These are phyloP conservation scores for Aleiodes leptofemur DNA, from an alignment of 2,888 invertebrate genomes.

Conservation along the genomic window DNA sequence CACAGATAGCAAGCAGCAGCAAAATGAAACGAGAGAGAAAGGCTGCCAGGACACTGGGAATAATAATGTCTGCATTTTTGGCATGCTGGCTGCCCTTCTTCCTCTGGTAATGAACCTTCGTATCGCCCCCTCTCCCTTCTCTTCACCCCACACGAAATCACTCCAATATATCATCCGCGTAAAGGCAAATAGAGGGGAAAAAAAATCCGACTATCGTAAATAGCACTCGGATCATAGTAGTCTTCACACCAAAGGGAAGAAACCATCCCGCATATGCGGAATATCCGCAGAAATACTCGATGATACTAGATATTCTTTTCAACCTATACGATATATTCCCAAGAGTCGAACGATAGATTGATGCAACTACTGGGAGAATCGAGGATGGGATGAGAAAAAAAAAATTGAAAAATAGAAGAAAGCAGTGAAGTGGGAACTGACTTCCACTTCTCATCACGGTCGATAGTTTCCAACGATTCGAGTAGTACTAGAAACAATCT, in stretches of 20 bases:
- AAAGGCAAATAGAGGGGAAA: not conserved
- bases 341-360: slow-evolving; percentile 13
- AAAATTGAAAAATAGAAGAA: slow-evolving; percentile 8
- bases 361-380: slow-evolving; percentile 6
- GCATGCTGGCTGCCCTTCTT: slow-evolving; percentile 98
- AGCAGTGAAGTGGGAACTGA: slow-evolving; percentile 43
- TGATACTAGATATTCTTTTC: slow-evolving; percentile 9
- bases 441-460: slow-evolving; percentile 50
- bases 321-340: not conserved
- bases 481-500: slow-evolving; percentile 52
- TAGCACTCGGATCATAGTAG: too few species aligned
- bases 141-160: not conserved
- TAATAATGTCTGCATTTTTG: slow-evolving; percentile 96
- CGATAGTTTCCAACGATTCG: slow-evolving; percentile 47
- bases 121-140: slow-evolving; percentile 20
- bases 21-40: slow-evolving; percentile 93
- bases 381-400: too few species aligned
- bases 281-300: slow-evolving; percentile 7
- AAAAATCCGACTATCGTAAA: too few species aligned
- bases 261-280: not conserved
- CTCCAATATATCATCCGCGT: slow-evolving; percentile 9
- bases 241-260: too few species aligned
- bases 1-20: slow-evolving; percentile 84
- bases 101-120: slow-evolving; percentile 82
- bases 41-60: slow-evolving; percentile 95